phyloP scores from a whole-genome alignment of 1,140 invertebrate genomes.

The Grapholita molesta region DNA sequence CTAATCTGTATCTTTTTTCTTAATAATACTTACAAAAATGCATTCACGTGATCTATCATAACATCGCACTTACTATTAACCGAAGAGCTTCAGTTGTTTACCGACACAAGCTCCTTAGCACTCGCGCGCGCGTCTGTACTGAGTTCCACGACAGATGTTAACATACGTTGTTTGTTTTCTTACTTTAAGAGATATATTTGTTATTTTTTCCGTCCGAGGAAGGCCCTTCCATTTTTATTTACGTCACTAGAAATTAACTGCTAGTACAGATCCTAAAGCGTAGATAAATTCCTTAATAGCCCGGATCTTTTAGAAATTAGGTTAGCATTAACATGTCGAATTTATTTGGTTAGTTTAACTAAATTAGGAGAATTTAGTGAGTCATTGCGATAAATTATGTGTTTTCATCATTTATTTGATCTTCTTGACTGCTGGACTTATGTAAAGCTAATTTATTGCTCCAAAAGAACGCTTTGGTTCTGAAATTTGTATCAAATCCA shows the following conservation, averaged over 20 bases:
- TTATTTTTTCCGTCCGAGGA: constrained; percentile 56
- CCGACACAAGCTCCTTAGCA: not conserved
- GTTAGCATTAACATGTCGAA: constrained; percentile 11
- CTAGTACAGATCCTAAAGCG: constrained; percentile 39
- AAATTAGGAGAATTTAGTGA: not conserved
- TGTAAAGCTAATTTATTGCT: constrained; percentile 7
- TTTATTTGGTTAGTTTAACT: not conserved
- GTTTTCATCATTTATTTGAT: constrained; percentile 9
- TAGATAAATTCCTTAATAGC: constrained; percentile 56
- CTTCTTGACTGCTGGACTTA: not conserved
- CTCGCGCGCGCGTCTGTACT: constrained; percentile 23
- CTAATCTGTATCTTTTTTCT: too few species aligned
- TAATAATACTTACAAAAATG: too few species aligned
- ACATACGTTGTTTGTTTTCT: constrained; percentile 75
- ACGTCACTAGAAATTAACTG: constrained; percentile 69
- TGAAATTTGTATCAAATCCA: not conserved
- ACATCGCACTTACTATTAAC: too few species aligned
- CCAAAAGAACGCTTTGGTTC: not conserved
- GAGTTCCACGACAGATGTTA: constrained; percentile 70
- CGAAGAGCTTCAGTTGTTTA: not conserved
- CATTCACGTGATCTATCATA: too few species aligned
- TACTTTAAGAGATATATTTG: constrained; percentile 72
- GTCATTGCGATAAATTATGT: constrained; percentile 1
- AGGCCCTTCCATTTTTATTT: constrained; percentile 63
- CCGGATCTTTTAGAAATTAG: constrained; percentile 34